These are phyloP conservation scores for Lethenteron camtschaticum DNA, from an alignment of 2,113 vertebrate genomes.

Conservation along the genomic window DNA sequence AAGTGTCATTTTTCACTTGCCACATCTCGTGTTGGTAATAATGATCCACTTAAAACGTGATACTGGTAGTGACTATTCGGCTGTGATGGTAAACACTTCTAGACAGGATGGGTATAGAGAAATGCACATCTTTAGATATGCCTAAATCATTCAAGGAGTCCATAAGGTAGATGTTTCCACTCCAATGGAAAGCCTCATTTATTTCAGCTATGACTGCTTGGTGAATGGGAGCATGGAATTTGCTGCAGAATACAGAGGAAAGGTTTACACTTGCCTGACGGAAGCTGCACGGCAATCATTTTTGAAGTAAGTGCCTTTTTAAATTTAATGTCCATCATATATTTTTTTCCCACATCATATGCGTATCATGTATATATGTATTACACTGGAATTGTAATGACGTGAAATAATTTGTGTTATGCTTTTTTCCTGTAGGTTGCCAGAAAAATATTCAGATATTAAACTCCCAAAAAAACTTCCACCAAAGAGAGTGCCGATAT, in stretches of 20 bases:
- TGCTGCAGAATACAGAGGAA: constrained; percentile 44
- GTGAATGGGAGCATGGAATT: constrained; percentile 39
- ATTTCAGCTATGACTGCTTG: constrained; percentile 56
- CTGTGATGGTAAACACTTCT: neutral
- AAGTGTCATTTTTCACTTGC: no score
- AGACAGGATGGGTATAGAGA: neutral
- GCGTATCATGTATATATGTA: neutral
- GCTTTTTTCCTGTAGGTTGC: constrained; percentile 24
- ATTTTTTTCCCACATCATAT: neutral
- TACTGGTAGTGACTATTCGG: neutral
- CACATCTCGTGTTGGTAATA: neutral
- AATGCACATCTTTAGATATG: constrained; percentile 5
- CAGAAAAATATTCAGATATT: constrained; percentile 49
- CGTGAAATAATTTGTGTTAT: neutral
- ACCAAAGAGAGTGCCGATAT: constrained; percentile 39
- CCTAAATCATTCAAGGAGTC: constrained; percentile 2
- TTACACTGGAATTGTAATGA: neutral
- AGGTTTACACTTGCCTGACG: constrained; percentile 47
- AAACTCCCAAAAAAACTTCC: constrained; percentile 60
- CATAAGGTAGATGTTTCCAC: constrained; percentile 5
- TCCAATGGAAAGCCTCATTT: constrained; percentile 7
- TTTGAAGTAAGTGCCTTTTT: constrained; percentile 33
- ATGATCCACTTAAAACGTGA: neutral
- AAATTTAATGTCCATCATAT: neutral
- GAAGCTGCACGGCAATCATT: constrained; percentile 54